A percentile compares a stretch with the other conserved stretches of the same genome.
These are phyloP conservation scores for Sebastes trivittatus DNA, from an alignment of 2,797 vertebrate genomes.

Conservation along the genomic window DNA sequence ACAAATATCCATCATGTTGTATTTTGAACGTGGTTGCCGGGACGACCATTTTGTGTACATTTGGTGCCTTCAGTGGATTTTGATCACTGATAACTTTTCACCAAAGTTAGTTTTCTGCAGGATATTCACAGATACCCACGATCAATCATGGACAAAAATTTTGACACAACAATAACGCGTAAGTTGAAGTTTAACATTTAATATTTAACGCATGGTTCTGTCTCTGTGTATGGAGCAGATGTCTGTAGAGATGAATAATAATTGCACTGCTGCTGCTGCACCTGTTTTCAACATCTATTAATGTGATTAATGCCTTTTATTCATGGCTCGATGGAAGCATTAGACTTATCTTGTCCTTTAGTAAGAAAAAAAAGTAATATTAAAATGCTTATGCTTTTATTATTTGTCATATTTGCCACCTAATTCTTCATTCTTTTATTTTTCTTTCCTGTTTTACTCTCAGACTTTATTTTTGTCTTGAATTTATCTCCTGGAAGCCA, in stretches of 20 bases:
- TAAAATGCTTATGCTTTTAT: neutral
- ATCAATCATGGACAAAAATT: neutral
- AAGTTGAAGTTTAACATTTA: neutral
- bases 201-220: neutral
- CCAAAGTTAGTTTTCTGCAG: neutral
- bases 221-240: neutral
- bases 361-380: neutral
- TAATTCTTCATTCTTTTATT: neutral
- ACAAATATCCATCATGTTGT: neutral
- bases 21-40: neutral
- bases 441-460: neutral
- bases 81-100: neutral
- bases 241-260: neutral
- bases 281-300: neutral
- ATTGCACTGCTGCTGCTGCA: neutral
- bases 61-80: neutral
- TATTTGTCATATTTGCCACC: neutral
- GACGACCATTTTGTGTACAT: neutral
- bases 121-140: neutral
- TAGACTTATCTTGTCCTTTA: neutral
- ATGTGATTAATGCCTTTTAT: neutral
- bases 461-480: neutral
- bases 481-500: neutral
- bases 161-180: rapidly evolving
- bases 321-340: neutral